These are phyloP conservation scores for Craterocephalus amniculus DNA, from an alignment of 2,797 vertebrate species.

Conservation along the genomic window DNA sequence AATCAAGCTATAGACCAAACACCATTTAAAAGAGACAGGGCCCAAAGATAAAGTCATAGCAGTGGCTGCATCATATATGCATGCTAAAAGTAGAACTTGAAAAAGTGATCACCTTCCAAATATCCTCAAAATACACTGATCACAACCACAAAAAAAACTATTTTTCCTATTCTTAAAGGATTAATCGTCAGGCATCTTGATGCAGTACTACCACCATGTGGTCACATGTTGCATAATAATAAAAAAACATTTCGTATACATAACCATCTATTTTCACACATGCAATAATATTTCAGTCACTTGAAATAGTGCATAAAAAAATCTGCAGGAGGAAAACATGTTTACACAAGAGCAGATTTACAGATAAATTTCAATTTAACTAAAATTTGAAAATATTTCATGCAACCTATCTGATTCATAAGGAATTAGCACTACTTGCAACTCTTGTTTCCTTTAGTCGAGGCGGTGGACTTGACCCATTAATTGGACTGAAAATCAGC, in stretches of 20 bases:
- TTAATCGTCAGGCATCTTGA: constrained; percentile 12
- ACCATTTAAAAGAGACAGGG: background rate
- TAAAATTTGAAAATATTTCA: constrained; percentile 13
- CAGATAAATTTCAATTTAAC: constrained; percentile 30
- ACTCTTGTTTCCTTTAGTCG: background rate
- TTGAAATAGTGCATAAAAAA: constrained; percentile 39
- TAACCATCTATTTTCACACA: constrained; percentile 70
- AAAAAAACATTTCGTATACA: constrained; percentile 34
- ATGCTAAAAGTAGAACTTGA: background rate
- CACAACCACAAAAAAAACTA: background rate
- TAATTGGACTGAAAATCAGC: constrained; percentile 4
- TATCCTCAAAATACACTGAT: background rate
- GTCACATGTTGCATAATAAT: background rate
- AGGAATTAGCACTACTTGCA: constrained; percentile 15
- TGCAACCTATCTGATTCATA: constrained; percentile 11
- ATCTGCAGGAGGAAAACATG: constrained; percentile 49
- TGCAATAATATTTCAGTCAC: constrained; percentile 54
- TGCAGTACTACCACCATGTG: constrained; percentile 70
- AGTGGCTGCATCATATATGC: background rate
- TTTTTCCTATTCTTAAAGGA: too few relatives aligned
- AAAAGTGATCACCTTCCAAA: too few relatives aligned
- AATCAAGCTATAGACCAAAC: constrained; percentile 20
- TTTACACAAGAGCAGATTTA: constrained; percentile 61
- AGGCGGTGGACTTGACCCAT: too few relatives aligned
- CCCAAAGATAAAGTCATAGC: background rate